Conservation (phyloP, 2,113 vertebrate species). For the Glaucomys volans region DNA sequence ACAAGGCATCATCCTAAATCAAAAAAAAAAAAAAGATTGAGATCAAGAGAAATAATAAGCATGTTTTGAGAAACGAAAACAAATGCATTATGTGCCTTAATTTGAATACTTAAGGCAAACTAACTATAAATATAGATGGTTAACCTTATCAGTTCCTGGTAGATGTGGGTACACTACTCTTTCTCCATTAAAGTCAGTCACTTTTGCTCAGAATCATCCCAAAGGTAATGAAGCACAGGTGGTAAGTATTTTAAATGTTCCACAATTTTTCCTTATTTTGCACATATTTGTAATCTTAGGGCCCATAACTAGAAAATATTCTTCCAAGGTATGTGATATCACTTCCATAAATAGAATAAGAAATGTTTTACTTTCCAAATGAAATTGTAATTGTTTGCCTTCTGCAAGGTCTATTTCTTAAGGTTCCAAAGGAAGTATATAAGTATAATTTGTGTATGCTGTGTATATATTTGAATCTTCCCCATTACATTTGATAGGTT, state of each 20-base stretch:
- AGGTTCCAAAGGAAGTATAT: not conserved
- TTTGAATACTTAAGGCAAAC: not conserved
- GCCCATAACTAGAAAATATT: not conserved
- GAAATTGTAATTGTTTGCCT: not conserved
- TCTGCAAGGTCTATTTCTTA: not conserved
- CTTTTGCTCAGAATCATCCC: not conserved
- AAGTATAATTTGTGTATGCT: not conserved
- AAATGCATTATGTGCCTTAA: not conserved
- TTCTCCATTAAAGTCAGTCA: not conserved
- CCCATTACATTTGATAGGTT: not conserved
- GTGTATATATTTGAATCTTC: not conserved
- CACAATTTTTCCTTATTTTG: not conserved
- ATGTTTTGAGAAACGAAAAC: not conserved
- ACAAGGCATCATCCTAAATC: not conserved
- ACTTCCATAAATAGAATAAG: not conserved
- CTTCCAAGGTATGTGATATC: not conserved
- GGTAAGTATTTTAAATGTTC: not conserved
- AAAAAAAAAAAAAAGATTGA: not conserved
- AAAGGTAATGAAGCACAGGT: no score
- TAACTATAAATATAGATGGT: not conserved
- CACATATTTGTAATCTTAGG: not conserved
- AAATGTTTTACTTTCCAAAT: not conserved
- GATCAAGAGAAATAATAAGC: not conserved
- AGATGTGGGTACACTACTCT: not conserved
- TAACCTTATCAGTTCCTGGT: not conserved